A percentile compares a stretch with the other conserved stretches of the same genome.
Conservation (phyloP, 2,113 vertebrate species). For the Xyliphius kryptos region DNA sequence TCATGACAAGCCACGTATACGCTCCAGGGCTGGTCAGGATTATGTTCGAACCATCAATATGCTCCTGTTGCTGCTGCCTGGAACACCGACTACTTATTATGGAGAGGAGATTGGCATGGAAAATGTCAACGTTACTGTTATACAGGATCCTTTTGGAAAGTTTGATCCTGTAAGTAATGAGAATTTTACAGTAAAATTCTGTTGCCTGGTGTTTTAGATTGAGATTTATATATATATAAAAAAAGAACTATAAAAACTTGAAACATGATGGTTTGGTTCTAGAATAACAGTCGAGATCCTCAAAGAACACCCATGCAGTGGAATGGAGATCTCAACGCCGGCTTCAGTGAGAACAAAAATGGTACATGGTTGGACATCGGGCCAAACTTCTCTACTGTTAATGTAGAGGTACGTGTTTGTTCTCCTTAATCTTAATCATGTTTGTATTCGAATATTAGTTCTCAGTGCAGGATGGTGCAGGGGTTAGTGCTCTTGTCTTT, state of each 20-base stretch:
- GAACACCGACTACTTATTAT: constrained; percentile 89
- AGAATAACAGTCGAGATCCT: constrained; percentile 67
- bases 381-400: constrained; percentile 68
- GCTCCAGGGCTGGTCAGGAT: constrained; percentile 70
- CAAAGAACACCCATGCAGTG: constrained; percentile 94
- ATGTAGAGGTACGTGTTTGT: constrained; percentile 72
- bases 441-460: not conserved
- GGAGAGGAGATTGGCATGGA: constrained; percentile 97
- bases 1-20: constrained; percentile 71
- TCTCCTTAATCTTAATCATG: not conserved
- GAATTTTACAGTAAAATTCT: not conserved
- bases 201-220: not conserved
- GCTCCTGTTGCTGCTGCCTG: constrained; percentile 90
- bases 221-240: no score
- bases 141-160: constrained; percentile 65
- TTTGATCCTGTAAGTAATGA: constrained; percentile 57
- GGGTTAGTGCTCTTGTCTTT: no score
- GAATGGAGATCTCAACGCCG: constrained; percentile 69
- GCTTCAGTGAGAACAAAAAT: constrained; percentile 74
- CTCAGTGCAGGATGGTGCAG: no score
- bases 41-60: constrained; percentile 79
- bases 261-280: constrained; percentile 2
- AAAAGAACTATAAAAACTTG: no score
- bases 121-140: constrained; percentile 59
- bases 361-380: constrained; percentile 78